Evolutionary conservation across 2,113 vertebrate genomes (phyloP).

Genomic region (Lepisosteus osseus): DNA sequence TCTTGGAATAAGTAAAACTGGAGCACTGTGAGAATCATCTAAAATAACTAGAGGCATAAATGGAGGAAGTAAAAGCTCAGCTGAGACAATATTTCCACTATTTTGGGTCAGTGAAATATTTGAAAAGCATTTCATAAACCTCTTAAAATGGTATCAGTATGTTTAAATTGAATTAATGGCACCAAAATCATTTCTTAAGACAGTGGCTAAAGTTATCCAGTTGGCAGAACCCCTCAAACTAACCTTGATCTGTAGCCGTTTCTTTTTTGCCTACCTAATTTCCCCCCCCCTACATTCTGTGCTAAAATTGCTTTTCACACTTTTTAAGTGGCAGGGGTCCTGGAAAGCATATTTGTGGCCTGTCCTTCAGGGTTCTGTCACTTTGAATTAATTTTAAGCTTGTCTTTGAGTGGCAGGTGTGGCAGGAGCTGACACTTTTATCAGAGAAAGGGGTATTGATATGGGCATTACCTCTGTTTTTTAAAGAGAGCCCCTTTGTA

Average conservation of each 20-base stretch:
- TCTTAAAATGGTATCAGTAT: no score
- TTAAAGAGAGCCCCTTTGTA: background rate
- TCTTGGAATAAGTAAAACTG: no score
- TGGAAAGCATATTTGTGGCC: background rate
- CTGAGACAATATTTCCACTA: no score
- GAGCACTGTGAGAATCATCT: no score
- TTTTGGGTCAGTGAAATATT: no score
- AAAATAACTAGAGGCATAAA: no score
- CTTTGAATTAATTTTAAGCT: background rate
- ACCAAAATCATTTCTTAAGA: conserved; percentile 28
- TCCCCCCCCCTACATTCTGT: conserved; percentile 13
- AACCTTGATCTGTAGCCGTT: conserved; percentile 31
- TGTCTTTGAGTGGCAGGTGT: background rate
- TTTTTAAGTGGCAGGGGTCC: background rate
- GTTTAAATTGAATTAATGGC: conserved; percentile 29
- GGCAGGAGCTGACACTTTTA: background rate
- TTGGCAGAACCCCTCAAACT: conserved; percentile 17
- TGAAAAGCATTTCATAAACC: no score
- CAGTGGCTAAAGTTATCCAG: conserved; percentile 7
- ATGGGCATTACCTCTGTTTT: conserved; percentile 19
- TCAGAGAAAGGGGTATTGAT: conserved; percentile 39
- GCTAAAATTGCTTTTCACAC: background rate
- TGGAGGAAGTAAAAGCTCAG: no score
- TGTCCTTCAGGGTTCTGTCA: background rate
- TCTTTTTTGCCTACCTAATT: conserved; percentile 14